phyloP scores from a whole-genome alignment of 92 coral and sea anemone genomes.

The Parazoanthus atlanticus region DNA sequence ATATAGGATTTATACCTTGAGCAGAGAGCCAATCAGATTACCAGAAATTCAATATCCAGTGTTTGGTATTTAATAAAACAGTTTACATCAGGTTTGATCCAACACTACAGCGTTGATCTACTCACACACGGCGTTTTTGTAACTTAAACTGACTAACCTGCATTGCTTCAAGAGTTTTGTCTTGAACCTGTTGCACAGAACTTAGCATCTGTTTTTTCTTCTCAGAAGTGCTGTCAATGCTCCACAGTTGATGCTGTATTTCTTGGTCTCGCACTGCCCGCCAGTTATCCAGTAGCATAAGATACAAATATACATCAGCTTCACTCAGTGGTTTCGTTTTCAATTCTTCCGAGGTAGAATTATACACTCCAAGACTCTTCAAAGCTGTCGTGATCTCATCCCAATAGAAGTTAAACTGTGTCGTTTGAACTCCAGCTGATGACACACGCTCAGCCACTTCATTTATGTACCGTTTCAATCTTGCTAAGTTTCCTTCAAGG shows the following conservation, averaged over 20 bases:
- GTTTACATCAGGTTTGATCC: too few species aligned
- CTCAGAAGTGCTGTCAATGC: neutral
- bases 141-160: too few species aligned
- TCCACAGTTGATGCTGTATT: neutral
- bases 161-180: neutral
- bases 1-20: too few species aligned
- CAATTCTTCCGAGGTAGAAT: neutral
- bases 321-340: neutral
- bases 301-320: constrained; percentile 18
- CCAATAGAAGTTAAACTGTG: neutral
- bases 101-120: too few species aligned
- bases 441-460: constrained; percentile 3
- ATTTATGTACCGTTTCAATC: constrained; percentile 16
- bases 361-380: constrained; percentile 7
- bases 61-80: too few species aligned
- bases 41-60: too few species aligned
- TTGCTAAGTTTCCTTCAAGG: constrained; percentile 23
- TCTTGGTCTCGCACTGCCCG: constrained; percentile 14
- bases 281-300: constrained; percentile 6
- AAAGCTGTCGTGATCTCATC: neutral
- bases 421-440: neutral
- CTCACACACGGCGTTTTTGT: too few species aligned
- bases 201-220: neutral
- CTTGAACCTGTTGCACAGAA: neutral
- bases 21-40: too few species aligned